Evolutionary conservation across 2,113 vertebrate species (phyloP).

Genomic region (Amazona guildingii): DNA sequence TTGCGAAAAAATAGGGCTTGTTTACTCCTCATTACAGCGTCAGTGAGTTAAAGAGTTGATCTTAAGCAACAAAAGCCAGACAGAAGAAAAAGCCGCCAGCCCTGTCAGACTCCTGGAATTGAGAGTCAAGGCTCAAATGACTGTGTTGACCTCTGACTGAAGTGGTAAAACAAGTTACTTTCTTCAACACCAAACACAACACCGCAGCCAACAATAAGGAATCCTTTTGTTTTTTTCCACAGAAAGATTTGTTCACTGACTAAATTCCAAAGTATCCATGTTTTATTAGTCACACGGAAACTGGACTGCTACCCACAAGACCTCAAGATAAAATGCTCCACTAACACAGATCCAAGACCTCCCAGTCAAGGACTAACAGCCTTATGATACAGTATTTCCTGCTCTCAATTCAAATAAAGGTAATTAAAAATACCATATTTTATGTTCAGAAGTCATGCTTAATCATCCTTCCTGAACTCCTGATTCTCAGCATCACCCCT

Average conservation of each 20-base stretch:
- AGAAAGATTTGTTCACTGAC: background rate
- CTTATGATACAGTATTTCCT: background rate
- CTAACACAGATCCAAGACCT: background rate
- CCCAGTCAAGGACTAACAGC: background rate
- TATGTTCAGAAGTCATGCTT: background rate
- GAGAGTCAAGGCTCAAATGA: conserved; percentile 54
- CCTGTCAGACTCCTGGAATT: conserved; percentile 31
- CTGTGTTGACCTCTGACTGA: conserved; percentile 39
- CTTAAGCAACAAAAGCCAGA: conserved; percentile 53
- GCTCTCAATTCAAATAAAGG: background rate
- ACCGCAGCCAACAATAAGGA: background rate
- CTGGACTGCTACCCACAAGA: background rate
- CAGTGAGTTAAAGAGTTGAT: conserved; percentile 41
- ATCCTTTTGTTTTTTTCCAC: background rate
- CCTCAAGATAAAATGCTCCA: background rate
- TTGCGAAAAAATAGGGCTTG: conserved; percentile 9
- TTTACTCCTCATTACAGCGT: conserved; percentile 45
- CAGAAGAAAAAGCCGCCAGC: background rate
- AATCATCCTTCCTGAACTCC: background rate
- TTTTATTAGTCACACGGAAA: background rate
- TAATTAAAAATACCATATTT: background rate
- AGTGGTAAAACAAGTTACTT: conserved; percentile 31
- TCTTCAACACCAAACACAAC: conserved; percentile 54
- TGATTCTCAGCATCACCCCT: background rate
- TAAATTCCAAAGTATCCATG: background rate